Evolutionary conservation across 2,888 invertebrate species (phyloP), one percentile per base, ranked within the genome.

Genomic region (Dermolepida albohirtum): DNA sequence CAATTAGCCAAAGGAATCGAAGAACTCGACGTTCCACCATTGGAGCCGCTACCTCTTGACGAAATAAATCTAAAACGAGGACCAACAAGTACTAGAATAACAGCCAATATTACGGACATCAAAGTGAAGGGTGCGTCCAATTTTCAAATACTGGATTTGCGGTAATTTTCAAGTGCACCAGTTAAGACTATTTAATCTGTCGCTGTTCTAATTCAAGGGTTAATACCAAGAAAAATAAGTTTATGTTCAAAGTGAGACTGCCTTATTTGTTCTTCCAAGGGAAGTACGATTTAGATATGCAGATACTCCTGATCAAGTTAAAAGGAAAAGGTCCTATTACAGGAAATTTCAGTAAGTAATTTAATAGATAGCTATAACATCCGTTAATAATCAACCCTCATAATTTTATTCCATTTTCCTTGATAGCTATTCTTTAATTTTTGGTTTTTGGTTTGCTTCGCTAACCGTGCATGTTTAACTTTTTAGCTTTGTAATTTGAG

Each of bases 251-350:
- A 76, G 83, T 89, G 43, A 78, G 85, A 43, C 83, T 91, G 34
- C 89, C 89, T 0, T 83, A 82, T 64, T 77, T 91, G 65, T 86
- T 86, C 69, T 89, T 90, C 76, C 84, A 84, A 65, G 90, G 90
- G 17, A 88, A 90, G 75, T 91, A 91, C 81, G 87, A 89, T 79
- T 88, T 91, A 82, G 88, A 90, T 76, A 89, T 90, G 74, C 87
- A 89, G 68, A 85, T 91, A 8, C 78, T 91, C 43, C 80, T 91
- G 44, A 80, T 91, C 27, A 85, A 87, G 73, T 84, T 91, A 12
- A 85, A 87, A 71, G 91, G 91, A 16, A 81, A 87, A 70, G 91
- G 91, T 14, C 88, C 89, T 68, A 86, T 90, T 70, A 87, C 85
- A 0, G 90, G 90, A 71, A 89, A 87, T 59, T 90, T 91, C 76